Evolutionary conservation across 2,888 invertebrate genomes (phyloP).

Genomic region (Agonopterix subpropinquella): DNA sequence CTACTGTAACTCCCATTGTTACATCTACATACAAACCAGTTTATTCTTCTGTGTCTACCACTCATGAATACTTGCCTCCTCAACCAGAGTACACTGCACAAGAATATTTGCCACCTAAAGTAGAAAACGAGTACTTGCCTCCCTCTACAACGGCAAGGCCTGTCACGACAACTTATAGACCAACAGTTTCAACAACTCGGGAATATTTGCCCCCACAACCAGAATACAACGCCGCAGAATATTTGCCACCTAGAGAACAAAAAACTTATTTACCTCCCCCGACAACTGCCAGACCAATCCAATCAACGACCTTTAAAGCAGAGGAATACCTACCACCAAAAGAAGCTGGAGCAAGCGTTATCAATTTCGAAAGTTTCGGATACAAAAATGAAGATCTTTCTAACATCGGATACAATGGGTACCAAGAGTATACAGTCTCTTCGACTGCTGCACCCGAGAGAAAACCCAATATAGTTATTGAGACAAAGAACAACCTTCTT

Average conservation of each 20-base stretch:
- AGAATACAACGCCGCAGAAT: conserved; percentile 19
- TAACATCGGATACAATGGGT: conserved; percentile 37
- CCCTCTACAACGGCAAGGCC: conserved; percentile 29
- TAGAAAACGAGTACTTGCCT: conserved; percentile 21
- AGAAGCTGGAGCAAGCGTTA: conserved; percentile 24
- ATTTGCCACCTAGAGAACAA: conserved; percentile 25
- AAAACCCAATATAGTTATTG: conserved; percentile 55
- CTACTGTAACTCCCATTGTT: conserved; percentile 32
- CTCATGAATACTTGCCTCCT: conserved; percentile 22
- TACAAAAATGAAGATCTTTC: conserved; percentile 27
- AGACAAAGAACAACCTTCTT: conserved; percentile 52
- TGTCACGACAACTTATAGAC: neutral
- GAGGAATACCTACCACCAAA: conserved; percentile 57
- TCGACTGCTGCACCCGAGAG: conserved; percentile 34
- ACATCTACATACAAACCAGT: conserved; percentile 46
- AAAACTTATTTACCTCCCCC: conserved; percentile 29
- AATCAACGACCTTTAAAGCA: conserved; percentile 45
- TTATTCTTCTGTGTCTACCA: conserved; percentile 29
- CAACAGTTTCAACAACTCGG: conserved; percentile 4
- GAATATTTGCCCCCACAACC: conserved; percentile 23
- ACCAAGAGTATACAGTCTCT: conserved; percentile 32
- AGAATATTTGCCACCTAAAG: conserved; percentile 31
- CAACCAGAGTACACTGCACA: conserved; percentile 15
- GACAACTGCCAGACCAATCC: conserved; percentile 34
- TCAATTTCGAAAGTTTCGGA: conserved; percentile 36